Conservation (phyloP, 2,113 vertebrate species). For the Erinaceus europaeus region DNA sequence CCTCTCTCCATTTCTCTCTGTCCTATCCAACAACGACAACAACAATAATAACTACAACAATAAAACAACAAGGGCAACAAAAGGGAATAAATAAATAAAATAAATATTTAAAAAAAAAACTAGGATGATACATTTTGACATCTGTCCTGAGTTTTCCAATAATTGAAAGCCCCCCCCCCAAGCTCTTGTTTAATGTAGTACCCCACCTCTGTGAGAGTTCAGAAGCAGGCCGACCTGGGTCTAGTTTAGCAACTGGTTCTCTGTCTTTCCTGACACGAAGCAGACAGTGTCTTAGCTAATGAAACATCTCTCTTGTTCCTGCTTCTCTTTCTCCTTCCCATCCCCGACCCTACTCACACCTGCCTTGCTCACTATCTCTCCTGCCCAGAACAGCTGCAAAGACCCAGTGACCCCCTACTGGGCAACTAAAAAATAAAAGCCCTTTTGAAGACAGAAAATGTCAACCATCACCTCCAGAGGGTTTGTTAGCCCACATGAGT, state of each 20-base stretch:
- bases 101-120: no score
- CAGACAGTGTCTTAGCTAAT: neutral
- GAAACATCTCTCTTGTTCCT: neutral
- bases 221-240: neutral
- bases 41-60: no score
- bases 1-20: no score
- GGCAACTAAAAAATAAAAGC: neutral
- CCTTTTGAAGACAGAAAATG: neutral
- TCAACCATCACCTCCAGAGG: neutral
- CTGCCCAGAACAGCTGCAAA: neutral
- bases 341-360: neutral
- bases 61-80: no score
- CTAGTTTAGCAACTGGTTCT: neutral
- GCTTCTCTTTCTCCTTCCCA: neutral
- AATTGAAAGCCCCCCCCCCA: no score
- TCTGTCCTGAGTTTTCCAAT: no score
- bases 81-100: no score
- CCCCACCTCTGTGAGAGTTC: fast-evolving
- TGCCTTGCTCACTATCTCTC: neutral
- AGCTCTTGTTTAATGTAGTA: neutral
- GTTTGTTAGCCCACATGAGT: neutral
- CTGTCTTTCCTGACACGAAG: neutral
- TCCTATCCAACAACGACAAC: no score
- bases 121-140: no score
- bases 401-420: neutral